Evolutionary conservation across 2,888 invertebrate genomes (phyloP).

Genomic region (Eupithecia inturbata): DNA sequence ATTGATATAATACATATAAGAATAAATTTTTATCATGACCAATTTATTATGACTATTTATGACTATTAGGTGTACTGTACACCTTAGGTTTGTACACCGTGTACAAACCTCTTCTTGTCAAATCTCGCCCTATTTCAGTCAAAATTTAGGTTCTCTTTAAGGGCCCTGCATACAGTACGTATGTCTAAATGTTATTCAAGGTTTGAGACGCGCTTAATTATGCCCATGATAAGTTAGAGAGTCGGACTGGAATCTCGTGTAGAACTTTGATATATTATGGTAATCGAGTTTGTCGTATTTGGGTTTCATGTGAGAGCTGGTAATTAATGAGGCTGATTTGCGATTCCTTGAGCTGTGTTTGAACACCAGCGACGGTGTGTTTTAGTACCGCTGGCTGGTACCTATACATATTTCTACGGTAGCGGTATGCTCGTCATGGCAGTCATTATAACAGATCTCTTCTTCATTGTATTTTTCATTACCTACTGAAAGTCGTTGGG

Average conservation of each 20-base stretch:
- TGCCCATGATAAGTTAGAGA: slow-evolving; percentile 30
- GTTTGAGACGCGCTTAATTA: slow-evolving; percentile 36
- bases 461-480: not conserved
- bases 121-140: too few species aligned
- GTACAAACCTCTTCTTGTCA: too few species aligned
- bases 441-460: not conserved
- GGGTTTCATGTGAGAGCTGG: slow-evolving; percentile 8
- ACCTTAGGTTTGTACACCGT: too few species aligned
- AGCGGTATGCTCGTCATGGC: not conserved
- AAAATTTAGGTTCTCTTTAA: too few species aligned
- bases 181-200: slow-evolving; percentile 38
- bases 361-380: not conserved
- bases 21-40: too few species aligned
- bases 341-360: slow-evolving; percentile 9
- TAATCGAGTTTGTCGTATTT: slow-evolving; percentile 9
- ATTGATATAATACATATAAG: too few species aligned
- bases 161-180: too few species aligned
- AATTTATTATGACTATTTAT: too few species aligned
- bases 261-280: slow-evolving; percentile 11
- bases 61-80: too few species aligned
- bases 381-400: not conserved
- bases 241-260: slow-evolving; percentile 20
- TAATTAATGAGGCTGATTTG: slow-evolving; percentile 9
- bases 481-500: not conserved
- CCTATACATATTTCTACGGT: not conserved